phyloP scores from a whole-genome alignment of 2,113 vertebrate genomes.

The Lagopus muta region DNA sequence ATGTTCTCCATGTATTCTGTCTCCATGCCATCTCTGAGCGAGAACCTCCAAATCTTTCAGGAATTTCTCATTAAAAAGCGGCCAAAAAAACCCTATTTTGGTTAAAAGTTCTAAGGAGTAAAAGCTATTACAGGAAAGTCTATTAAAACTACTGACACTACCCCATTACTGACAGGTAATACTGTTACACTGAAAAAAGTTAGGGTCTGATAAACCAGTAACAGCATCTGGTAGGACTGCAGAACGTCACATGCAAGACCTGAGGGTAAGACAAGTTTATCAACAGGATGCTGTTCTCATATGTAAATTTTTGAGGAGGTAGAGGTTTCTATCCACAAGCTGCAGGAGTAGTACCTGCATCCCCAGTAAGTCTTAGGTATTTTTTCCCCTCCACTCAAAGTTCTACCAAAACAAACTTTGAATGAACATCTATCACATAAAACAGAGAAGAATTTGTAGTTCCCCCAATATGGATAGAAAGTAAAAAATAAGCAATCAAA shows the following conservation, averaged over 20 bases:
- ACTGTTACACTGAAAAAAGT: background rate
- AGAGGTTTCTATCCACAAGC: background rate
- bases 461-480: background rate
- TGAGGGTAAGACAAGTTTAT: background rate
- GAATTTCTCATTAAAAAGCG: background rate
- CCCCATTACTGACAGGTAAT: background rate
- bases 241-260: no score
- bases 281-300: background rate
- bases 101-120: background rate
- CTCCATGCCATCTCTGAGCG: background rate
- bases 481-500: background rate
- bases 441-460: background rate
- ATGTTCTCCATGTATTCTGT: background rate
- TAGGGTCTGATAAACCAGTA: background rate
- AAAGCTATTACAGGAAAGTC: background rate
- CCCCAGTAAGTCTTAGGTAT: background rate
- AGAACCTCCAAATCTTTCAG: background rate
- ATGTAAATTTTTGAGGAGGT: background rate
- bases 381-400: background rate
- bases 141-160: background rate
- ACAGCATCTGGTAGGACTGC: background rate
- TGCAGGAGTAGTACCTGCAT: no score
- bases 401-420: background rate
- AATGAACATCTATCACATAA: no score
- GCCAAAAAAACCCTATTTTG: background rate